A percentile compares a stretch with the other conserved stretches of the same genome.
Evolutionary conservation across 1,140 invertebrate genomes (phyloP).

Genomic region (Brevipalpus yothersi): DNA sequence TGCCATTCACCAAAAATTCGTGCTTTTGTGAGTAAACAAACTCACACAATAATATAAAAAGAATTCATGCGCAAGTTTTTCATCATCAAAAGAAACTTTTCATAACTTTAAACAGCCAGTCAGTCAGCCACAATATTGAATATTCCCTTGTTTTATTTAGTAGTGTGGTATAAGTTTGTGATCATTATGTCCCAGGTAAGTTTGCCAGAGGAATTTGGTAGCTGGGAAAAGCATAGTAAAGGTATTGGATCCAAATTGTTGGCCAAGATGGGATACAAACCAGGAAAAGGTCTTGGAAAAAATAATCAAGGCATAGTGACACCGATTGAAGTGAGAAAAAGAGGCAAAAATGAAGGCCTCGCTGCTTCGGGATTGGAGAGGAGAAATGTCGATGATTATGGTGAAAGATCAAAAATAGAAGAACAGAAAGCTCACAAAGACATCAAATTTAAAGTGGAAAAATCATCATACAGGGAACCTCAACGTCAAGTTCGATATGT

Average conservation of each 20-base stretch:
- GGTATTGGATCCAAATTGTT: conserved; percentile 76
- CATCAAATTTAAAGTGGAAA: not conserved
- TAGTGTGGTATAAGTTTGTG: no score
- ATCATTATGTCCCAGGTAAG: no score
- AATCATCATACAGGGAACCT: conserved; percentile 15
- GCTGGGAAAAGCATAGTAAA: conserved; percentile 81
- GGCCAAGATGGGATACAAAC: conserved; percentile 77
- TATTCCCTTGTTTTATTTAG: no score
- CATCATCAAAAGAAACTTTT: no score
- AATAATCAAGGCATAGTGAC: conserved; percentile 77
- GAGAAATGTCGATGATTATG: not conserved
- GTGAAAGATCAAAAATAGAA: conserved; percentile 5
- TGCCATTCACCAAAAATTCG: no score
- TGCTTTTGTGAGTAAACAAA: no score
- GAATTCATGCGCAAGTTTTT: no score
- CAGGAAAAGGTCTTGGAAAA: conserved; percentile 88
- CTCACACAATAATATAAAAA: no score
- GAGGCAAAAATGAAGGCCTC: conserved; percentile 10
- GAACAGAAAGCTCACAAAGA: not conserved
- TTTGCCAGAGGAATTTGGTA: conserved; percentile 39
- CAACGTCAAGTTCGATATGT: conserved; percentile 30
- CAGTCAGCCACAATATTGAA: no score
- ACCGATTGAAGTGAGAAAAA: conserved; percentile 67
- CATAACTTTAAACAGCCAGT: no score
- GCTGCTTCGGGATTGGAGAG: not conserved